A percentile compares a stretch with the other conserved stretches of the same genome.
phyloP scores from a whole-genome alignment of 2,113 vertebrate genomes.

The Gallinago media region DNA sequence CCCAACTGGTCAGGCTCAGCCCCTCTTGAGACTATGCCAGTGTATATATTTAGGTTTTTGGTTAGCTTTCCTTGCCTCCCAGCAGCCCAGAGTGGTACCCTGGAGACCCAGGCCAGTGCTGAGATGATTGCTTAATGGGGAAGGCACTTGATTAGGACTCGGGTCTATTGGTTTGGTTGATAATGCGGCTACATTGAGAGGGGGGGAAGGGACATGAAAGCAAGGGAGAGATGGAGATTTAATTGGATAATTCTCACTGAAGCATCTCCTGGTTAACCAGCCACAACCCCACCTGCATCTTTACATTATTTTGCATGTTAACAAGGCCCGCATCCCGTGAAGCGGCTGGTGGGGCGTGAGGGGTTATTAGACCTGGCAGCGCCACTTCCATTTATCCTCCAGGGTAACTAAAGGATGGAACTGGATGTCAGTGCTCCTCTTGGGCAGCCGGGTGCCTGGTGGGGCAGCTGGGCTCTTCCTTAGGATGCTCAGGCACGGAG shows the following conservation, averaged over 20 bases:
- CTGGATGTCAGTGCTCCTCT: not conserved
- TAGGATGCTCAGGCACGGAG: not conserved
- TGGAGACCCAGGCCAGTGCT: not conserved
- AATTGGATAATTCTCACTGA: slow-evolving; percentile 73
- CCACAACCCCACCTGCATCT: slow-evolving; percentile 70
- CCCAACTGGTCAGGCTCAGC: not conserved
- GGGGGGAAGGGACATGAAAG: not conserved
- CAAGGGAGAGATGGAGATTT: not conserved
- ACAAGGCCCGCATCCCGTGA: slow-evolving; percentile 8
- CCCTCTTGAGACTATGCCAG: not conserved
- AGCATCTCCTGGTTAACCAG: slow-evolving; percentile 67
- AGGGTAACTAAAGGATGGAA: not conserved
- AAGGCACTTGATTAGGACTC: not conserved
- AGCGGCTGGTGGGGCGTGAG: not conserved
- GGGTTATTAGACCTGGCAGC: slow-evolving; percentile 7
- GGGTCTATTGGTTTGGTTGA: slow-evolving; percentile 32
- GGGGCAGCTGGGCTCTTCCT: not conserved
- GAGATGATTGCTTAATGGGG: not conserved
- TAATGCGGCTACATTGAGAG: not conserved
- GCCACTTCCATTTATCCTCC: not conserved
- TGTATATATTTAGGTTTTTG: not conserved
- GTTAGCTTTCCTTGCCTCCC: not conserved
- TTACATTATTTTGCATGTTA: slow-evolving; percentile 69
- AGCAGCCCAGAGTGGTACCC: not conserved
- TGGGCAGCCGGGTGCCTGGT: accelerated